Evolutionary conservation across 1,140 invertebrate species (phyloP).

Genomic region (Lethrus apterus): DNA sequence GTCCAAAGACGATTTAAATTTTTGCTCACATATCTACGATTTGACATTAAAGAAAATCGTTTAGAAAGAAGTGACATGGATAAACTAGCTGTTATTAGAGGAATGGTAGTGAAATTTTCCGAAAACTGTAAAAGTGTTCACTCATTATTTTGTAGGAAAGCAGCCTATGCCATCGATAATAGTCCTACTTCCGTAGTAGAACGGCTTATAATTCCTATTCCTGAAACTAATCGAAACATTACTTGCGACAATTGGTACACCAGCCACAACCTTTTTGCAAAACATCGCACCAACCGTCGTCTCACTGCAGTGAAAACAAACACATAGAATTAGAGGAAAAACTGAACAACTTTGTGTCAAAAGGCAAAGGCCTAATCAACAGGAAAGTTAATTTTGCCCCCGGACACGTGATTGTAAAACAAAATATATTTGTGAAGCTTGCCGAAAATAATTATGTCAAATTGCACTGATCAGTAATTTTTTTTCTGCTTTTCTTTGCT

Average conservation of each 20-base stretch:
- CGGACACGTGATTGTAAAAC: too few species aligned
- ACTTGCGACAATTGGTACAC: conserved; percentile 23
- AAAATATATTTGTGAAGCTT: too few species aligned
- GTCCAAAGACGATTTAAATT: neutral
- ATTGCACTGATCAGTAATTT: too few species aligned
- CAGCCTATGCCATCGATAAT: neutral
- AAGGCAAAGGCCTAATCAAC: too few species aligned
- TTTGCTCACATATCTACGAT: neutral
- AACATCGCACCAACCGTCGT: conserved; percentile 28
- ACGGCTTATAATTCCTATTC: conserved; percentile 14
- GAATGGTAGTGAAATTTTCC: conserved; percentile 7
- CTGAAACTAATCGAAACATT: conserved; percentile 15
- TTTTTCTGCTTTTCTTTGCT: too few species aligned
- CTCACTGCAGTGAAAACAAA: conserved; percentile 33
- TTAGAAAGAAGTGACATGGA: neutral
- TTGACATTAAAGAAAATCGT: conserved; percentile 6
- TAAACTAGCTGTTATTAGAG: conserved; percentile 7
- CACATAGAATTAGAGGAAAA: too few species aligned
- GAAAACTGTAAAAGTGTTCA: conserved; percentile 1
- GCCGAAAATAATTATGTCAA: too few species aligned
- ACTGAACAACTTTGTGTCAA: too few species aligned
- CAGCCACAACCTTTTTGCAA: conserved; percentile 12
- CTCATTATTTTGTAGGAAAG: conserved; percentile 1
- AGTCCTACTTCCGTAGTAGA: conserved; percentile 4
- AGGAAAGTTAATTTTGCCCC: too few species aligned